Base-by-base conservation (phyloP, 2,113 vertebrate species). In the Mus pahari region DNA sequence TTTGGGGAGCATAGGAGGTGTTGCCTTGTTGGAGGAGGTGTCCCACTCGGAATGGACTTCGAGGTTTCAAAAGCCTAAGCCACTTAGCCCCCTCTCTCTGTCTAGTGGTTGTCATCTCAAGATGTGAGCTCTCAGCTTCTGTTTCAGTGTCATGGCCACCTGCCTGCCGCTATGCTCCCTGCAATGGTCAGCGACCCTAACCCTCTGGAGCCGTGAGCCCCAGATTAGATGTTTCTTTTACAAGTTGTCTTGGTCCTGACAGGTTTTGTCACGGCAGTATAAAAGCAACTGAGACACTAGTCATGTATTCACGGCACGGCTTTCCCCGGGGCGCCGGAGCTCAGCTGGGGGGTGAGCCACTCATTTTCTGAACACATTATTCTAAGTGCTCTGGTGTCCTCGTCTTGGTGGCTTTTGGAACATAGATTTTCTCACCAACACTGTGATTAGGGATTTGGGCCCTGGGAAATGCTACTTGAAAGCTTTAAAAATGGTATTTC, bases 401-500 rank as follows among this genome's bases (percentile, higher is more conserved):
- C 86, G 36, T 92, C 36, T n/a, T 5, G 42, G 60, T 86, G n/a
- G 17, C 7, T 70, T 95, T 62, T 88, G 28, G 17, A 48, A 20
- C 39, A 1, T 39, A 39, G 28, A 71, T 66, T 78, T 96, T 78
- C 60, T 55, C 82, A 53, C 39, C 11, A 19, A 64, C 10, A 5
- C 28, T 71, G 64, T 95, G 77, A 24, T 90, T 39, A 74, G 20
- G 73, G 45, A 94, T 84, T 91, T 39, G 33, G 33, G 62, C n/a
- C n/a, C 90, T 92, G 77, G 81, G 79, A 88, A 93, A 84, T 78
- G 39, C 36, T n/a, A 28, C 60, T 75, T n/a, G 0, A 64, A 89
- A 86, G 77, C 19, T 48, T 91, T n/a, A 3, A 36, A 39, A 64
- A 79, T 55, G 48, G 4, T 45, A 36, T 66, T 95, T 90, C 3